phyloP scores from a whole-genome alignment of 2,888 invertebrate species.

The Stenodema calcarata region DNA sequence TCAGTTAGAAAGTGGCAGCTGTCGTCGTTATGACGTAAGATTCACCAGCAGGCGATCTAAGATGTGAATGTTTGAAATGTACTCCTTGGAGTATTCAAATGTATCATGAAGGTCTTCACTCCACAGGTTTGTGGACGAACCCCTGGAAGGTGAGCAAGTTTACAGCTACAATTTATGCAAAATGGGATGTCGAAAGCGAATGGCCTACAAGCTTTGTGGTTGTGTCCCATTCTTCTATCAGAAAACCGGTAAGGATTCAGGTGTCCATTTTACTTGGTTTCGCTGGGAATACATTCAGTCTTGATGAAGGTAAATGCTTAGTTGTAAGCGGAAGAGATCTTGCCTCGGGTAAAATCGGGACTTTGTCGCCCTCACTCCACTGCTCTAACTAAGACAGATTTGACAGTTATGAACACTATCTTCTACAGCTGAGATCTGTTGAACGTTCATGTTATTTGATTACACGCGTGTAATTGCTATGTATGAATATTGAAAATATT shows the following conservation, averaged over 20 bases:
- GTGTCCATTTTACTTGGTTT: neutral
- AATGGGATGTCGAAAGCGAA: slow-evolving; percentile 73
- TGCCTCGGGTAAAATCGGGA: no score
- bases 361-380: no score
- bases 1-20: no score
- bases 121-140: slow-evolving; percentile 64
- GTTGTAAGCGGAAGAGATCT: no score
- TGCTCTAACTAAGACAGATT: no score
- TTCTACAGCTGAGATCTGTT: no score
- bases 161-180: slow-evolving; percentile 75
- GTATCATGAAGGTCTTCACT: neutral
- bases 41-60: neutral
- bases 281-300: no score
- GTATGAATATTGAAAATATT: no score
- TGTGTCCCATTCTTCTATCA: slow-evolving; percentile 80
- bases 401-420: no score
- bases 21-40: neutral
- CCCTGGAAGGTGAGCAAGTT: slow-evolving; percentile 70
- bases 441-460: no score
- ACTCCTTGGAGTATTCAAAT: neutral
- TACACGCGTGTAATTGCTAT: no score
- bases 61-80: neutral
- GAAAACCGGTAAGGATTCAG: slow-evolving; percentile 62
- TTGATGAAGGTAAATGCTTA: no score
- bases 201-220: slow-evolving; percentile 69